Percentiles rank a stretch among this genome's conserved stretches.
phyloP scores from a whole-genome alignment of 2,888 invertebrate species.

The Heteromurus nitidus region DNA sequence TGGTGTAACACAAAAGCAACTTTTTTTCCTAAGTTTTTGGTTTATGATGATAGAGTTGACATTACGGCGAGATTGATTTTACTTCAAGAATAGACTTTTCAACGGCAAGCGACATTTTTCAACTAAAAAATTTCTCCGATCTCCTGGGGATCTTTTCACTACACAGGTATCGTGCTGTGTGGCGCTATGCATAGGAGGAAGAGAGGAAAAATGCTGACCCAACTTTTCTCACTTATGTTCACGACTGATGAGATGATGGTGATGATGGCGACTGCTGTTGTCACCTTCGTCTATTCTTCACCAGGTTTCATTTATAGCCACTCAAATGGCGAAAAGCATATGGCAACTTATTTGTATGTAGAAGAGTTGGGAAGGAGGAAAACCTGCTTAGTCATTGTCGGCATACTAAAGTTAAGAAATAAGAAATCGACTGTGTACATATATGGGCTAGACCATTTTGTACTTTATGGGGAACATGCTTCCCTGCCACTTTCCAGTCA shows the following conservation, averaged over 20 bases:
- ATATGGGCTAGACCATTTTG: no score
- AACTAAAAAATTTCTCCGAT: conserved; percentile 60
- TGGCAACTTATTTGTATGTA: no score
- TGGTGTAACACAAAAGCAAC: conserved; percentile 54
- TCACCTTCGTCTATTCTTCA: conserved; percentile 47
- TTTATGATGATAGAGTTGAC: conserved; percentile 68
- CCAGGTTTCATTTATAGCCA: no score
- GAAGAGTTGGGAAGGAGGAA: no score
- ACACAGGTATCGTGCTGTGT: background rate
- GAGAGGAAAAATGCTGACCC: conserved; percentile 55
- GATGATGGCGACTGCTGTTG: conserved; percentile 60
- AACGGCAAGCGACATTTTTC: conserved; percentile 58
- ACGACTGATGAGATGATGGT: background rate
- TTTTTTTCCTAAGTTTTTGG: conserved; percentile 52
- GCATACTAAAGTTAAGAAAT: no score
- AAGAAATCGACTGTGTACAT: no score
- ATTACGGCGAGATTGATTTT: conserved; percentile 71
- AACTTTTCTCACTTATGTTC: conserved; percentile 36
- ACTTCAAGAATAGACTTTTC: conserved; percentile 52
- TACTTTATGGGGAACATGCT: no score
- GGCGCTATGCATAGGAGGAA: background rate
- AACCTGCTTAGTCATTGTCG: no score
- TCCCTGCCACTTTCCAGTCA: background rate
- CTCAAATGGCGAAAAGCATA: no score
- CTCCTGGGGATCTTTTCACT: conserved; percentile 62